These are phyloP conservation scores for Drosophila paulistorum DNA, from an alignment of 1,140 invertebrate species.

Conservation along the genomic window DNA sequence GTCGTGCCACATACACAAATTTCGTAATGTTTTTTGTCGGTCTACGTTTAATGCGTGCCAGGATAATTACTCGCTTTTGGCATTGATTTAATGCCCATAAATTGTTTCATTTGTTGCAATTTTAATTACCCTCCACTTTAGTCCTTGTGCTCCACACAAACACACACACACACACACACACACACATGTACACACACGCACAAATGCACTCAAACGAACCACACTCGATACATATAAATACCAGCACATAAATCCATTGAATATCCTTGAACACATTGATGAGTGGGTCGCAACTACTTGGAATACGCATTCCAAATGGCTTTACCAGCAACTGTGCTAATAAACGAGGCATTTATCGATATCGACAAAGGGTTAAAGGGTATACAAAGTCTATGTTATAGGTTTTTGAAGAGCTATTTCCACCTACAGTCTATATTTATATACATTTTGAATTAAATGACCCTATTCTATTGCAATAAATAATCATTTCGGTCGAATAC, in stretches of 20 bases:
- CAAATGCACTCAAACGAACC: conserved; percentile 3
- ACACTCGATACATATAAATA: conserved; percentile 5
- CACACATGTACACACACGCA: conserved; percentile 7
- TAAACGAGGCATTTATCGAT: background rate
- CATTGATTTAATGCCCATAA: conserved; percentile 71
- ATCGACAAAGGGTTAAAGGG: background rate
- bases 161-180: conserved; percentile 1
- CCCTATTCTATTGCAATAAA: background rate
- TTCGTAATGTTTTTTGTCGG: conserved; percentile 33
- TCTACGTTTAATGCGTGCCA: conserved; percentile 31
- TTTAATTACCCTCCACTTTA: conserved; percentile 58
- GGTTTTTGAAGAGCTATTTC: background rate
- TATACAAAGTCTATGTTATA: background rate
- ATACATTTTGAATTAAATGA: background rate
- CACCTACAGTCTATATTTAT: background rate
- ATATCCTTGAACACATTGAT: conserved; percentile 13
- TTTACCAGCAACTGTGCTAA: background rate
- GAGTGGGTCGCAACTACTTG: conserved; percentile 11
- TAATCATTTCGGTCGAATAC: background rate
- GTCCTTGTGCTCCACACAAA: conserved; percentile 23
- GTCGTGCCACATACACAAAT: conserved; percentile 16
- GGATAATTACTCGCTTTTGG: conserved; percentile 57
- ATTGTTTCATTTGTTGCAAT: conserved; percentile 54
- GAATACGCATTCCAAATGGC: background rate
- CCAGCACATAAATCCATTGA: conserved; percentile 13